Conservation (phyloP, 2,797 vertebrate genomes). For the Sardinella longiceps region DNA sequence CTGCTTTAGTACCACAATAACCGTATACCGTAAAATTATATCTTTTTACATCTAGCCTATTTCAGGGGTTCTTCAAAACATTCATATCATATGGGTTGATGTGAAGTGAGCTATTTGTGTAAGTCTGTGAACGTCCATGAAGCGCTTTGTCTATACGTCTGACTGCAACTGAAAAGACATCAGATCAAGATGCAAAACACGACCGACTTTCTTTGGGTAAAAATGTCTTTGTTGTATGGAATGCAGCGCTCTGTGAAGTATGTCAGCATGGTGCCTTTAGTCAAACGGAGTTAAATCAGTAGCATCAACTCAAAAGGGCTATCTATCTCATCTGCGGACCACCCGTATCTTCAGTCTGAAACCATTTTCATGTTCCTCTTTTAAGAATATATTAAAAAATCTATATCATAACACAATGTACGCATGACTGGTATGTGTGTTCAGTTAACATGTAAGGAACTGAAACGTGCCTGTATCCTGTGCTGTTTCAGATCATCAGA, state of each 20-base stretch:
- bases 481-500: conserved; percentile 14
- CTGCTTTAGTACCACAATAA: background rate
- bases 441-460: background rate
- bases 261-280: background rate
- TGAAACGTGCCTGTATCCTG: background rate
- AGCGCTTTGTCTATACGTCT: background rate
- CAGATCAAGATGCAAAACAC: background rate
- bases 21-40: background rate
- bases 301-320: background rate
- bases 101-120: background rate
- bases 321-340: background rate
- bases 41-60: background rate
- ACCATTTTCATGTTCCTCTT: background rate
- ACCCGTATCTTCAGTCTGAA: background rate
- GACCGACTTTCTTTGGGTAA: background rate
- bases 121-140: background rate
- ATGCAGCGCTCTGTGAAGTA: background rate
- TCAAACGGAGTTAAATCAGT: background rate
- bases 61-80: background rate
- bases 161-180: background rate
- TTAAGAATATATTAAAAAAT: background rate
- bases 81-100: background rate
- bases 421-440: background rate
- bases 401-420: background rate
- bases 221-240: background rate